A percentile compares a stretch with the other conserved stretches of the same genome.
Evolutionary conservation across 2,888 invertebrate species (phyloP).

Genomic region (Ctena decussata): DNA sequence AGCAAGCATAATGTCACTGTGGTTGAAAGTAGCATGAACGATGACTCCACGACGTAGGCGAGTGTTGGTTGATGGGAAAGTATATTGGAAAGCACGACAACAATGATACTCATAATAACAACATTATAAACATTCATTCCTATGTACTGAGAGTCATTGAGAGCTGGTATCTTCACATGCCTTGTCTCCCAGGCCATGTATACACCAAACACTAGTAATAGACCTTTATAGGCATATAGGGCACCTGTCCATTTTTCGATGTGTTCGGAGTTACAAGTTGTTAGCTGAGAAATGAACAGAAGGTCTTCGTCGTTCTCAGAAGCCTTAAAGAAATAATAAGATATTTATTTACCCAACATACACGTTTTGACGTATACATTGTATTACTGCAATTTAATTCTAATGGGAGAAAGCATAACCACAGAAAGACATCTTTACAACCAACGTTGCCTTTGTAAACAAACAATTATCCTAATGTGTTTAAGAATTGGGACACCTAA

Average conservation of each 20-base stretch:
- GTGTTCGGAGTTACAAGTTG: conserved; percentile 95
- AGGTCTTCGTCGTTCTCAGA: conserved; percentile 83
- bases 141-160: conserved; percentile 97
- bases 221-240: conserved; percentile 96
- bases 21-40: conserved; percentile 94
- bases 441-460: too few species aligned
- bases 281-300: conserved; percentile 90
- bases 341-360: too few species aligned
- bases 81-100: conserved; percentile 95
- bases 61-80: conserved; percentile 90
- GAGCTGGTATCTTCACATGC: conserved; percentile 94
- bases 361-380: too few species aligned
- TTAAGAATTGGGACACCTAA: too few species aligned
- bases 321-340: conserved; percentile 69
- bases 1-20: conserved; percentile 95
- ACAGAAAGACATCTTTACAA: too few species aligned
- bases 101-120: conserved; percentile 95
- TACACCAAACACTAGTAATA: conserved; percentile 95
- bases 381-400: too few species aligned
- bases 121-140: conserved; percentile 96
- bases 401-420: too few species aligned
- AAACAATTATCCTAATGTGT: too few species aligned
- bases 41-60: conserved; percentile 90
- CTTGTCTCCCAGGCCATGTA: conserved; percentile 98
- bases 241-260: conserved; percentile 96